Conservation (phyloP, 1,140 invertebrate genomes). For the Panagrolaimus sp. region DNA sequence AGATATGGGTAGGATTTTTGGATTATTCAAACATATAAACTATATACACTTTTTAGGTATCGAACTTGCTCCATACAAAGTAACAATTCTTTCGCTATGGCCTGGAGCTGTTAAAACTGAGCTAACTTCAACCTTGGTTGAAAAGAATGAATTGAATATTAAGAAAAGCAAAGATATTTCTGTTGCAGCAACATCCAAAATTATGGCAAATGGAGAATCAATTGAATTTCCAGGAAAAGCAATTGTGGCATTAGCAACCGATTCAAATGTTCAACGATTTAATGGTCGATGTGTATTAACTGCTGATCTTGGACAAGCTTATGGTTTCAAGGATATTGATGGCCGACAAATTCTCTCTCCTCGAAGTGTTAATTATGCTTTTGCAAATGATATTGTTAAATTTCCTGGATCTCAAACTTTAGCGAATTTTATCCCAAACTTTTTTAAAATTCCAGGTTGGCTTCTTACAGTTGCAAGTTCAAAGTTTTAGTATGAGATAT, state of each 20-base stretch:
- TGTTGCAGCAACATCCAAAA: not conserved
- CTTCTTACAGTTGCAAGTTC: not conserved
- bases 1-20: slow-evolving; percentile 45
- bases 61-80: slow-evolving; percentile 60
- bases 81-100: slow-evolving; percentile 62
- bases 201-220: slow-evolving; percentile 23
- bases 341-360: slow-evolving; percentile 11
- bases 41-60: slow-evolving; percentile 43
- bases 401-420: not conserved
- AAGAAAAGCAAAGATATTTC: not conserved
- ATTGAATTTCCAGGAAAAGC: slow-evolving; percentile 22
- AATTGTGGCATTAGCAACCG: slow-evolving; percentile 25
- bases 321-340: slow-evolving; percentile 26
- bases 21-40: too few relatives aligned
- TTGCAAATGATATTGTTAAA: not conserved
- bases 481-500: not conserved
- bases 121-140: slow-evolving; percentile 22
- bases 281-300: slow-evolving; percentile 27
- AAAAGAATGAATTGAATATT: not conserved
- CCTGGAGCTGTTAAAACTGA: slow-evolving; percentile 63
- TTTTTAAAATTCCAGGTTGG: slow-evolving; percentile 5
- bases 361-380: not conserved
- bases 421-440: not conserved
- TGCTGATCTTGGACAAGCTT: slow-evolving; percentile 27
- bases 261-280: slow-evolving; percentile 20